These are phyloP conservation scores for Monodelphis domestica DNA, from an alignment of 2,797 vertebrate species.

Conservation along the genomic window DNA sequence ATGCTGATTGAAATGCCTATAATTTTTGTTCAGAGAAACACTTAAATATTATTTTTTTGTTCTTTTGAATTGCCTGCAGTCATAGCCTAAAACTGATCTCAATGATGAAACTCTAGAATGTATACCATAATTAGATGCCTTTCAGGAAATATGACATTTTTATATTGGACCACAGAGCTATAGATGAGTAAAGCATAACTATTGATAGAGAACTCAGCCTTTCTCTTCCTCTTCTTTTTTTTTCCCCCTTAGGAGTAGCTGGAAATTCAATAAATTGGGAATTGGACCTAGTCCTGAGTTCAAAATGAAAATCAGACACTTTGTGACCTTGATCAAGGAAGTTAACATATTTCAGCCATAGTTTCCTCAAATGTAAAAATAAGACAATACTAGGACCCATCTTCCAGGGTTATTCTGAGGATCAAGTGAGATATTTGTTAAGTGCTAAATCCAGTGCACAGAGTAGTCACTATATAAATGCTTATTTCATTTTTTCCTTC, in stretches of 20 bases:
- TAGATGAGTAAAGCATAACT: not conserved
- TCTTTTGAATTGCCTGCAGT: not conserved
- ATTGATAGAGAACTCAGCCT: not conserved
- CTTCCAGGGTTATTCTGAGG: not conserved
- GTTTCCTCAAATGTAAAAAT: not conserved
- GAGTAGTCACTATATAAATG: not conserved
- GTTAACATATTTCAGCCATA: not conserved
- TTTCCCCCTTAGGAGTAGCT: not conserved
- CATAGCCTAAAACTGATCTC: not conserved
- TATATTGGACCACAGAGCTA: not conserved
- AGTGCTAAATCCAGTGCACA: not conserved
- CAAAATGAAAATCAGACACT: not conserved
- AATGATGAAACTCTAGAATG: not conserved
- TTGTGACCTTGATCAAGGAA: not conserved
- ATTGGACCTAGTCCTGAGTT: not conserved
- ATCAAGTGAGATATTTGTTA: not conserved
- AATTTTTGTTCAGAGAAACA: conserved; percentile 3
- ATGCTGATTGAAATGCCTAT: conserved; percentile 24
- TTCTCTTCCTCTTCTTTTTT: not conserved
- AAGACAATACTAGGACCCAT: not conserved
- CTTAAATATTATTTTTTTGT: not conserved
- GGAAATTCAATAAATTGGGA: not conserved
- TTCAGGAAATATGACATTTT: not conserved
- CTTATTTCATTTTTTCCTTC: not conserved
- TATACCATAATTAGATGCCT: not conserved